Evolutionary conservation across 1,140 invertebrate genomes (phyloP), one percentile per base, ranked within the genome.

Genomic region (Drosophila bocki): DNA sequence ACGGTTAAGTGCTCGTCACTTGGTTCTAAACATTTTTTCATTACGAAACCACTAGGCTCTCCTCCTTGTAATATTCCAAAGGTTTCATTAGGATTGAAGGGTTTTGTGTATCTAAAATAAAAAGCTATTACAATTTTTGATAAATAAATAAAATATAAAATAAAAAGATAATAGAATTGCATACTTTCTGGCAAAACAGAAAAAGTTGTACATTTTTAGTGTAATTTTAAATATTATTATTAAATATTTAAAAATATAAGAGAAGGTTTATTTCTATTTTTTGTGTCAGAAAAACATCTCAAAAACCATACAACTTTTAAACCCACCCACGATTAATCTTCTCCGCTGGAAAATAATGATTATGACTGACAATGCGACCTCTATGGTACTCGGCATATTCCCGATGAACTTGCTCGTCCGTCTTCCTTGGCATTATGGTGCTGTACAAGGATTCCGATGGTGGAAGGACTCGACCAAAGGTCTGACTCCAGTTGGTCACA

Each of bases 291-390:
- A 12, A 15, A 19, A 13, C 9, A 56, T 42, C 12, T 17, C 2
- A 6, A 37, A 17, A 15, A 37, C 9, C 2, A 32, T 13, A 22
- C 13, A 17, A 44, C 26, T 29, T 29, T 29, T 29, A 11, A 17
- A 51, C 67, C 26, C 45, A 91, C 90, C 63, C 70, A 12, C 91
- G 71, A 41, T 80, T 84, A 2, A 91, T 44, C 37, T 80, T 74
- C 48, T 92, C 91, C 5, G 74, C 29, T 3, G 90, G 91, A 42
- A 91, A 91, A 47, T 91, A 85, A 58, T 91, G 90, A 44, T 79
- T 80, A 56, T 91, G 78, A 19, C 80, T 91, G 39, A 85, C 29
- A 35, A 91, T 61, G 19, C 80, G 78, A 50, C 82, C 81, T 0
- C 67, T 65, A 56, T 91, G 91, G 41, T 78, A 91, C 1, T 65